Conservation (phyloP, 2,888 invertebrate genomes). For the Limenitis camilla region DNA sequence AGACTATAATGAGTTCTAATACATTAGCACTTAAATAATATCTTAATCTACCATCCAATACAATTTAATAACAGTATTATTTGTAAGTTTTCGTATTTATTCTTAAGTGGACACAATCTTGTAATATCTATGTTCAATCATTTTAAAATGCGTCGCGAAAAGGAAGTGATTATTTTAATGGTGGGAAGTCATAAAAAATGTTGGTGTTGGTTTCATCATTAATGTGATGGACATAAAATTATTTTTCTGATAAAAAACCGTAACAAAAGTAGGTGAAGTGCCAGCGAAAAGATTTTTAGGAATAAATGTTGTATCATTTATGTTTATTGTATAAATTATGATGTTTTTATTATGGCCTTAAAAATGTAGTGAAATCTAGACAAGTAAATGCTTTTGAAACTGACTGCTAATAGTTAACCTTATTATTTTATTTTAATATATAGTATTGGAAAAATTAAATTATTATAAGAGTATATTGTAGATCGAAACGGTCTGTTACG, state of each 20-base stretch:
- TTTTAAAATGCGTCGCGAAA: slow-evolving; percentile 50
- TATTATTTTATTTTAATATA: too few relatives aligned
- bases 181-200: slow-evolving; percentile 57
- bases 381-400: too few relatives aligned
- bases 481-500: background rate
- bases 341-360: slow-evolving; percentile 6
- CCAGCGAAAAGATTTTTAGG: slow-evolving; percentile 20
- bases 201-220: slow-evolving; percentile 55
- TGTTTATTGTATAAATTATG: background rate
- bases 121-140: slow-evolving; percentile 26
- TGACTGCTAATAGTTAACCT: too few relatives aligned
- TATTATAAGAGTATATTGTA: too few relatives aligned
- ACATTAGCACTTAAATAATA: too few relatives aligned
- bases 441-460: too few relatives aligned
- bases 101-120: slow-evolving; percentile 18
- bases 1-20: too few relatives aligned
- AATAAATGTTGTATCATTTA: slow-evolving; percentile 8
- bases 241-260: slow-evolving; percentile 40
- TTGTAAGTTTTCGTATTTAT: slow-evolving; percentile 15
- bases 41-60: background rate
- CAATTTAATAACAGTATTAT: too few relatives aligned
- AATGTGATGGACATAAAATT: slow-evolving; percentile 54
- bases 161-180: slow-evolving; percentile 69
- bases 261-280: slow-evolving; percentile 25
- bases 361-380: too few relatives aligned